phyloP scores from a whole-genome alignment of 2,797 vertebrate species.

The Eleutherodactylus coqui region DNA sequence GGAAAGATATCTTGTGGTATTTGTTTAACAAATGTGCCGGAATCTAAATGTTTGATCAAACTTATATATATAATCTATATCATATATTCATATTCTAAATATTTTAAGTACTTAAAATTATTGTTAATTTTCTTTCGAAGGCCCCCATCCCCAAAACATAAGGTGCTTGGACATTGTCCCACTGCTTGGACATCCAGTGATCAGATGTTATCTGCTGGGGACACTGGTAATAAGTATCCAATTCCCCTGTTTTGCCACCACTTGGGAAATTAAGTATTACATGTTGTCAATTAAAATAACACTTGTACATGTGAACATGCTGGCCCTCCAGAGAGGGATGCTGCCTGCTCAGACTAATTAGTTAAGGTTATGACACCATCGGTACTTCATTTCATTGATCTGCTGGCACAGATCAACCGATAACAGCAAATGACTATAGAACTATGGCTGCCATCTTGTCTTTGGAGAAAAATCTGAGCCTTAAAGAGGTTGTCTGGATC shows the following conservation, averaged over 20 bases:
- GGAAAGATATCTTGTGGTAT: neutral
- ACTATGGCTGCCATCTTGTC: neutral
- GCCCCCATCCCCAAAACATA: neutral
- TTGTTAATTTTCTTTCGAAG: neutral
- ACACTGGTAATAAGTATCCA: neutral
- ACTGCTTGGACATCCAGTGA: neutral
- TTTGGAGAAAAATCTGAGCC: neutral
- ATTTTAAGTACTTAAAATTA: too few relatives aligned
- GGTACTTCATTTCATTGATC: neutral
- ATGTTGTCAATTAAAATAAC: neutral
- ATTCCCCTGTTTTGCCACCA: neutral
- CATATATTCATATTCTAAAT: too few relatives aligned
- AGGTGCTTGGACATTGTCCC: neutral
- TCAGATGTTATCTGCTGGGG: neutral
- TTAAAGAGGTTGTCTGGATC: too few relatives aligned
- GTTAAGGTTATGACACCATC: neutral
- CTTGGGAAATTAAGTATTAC: neutral
- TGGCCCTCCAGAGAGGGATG: too few relatives aligned
- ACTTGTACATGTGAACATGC: too few relatives aligned
- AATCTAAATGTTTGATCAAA: too few relatives aligned
- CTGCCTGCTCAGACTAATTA: too few relatives aligned
- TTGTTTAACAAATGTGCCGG: conserved; percentile 13
- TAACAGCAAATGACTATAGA: neutral
- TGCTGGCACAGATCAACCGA: conserved; percentile 2
- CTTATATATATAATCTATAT: too few relatives aligned